phyloP scores from a whole-genome alignment of 2,888 invertebrate genomes.

The Watsonalla cultraria region DNA sequence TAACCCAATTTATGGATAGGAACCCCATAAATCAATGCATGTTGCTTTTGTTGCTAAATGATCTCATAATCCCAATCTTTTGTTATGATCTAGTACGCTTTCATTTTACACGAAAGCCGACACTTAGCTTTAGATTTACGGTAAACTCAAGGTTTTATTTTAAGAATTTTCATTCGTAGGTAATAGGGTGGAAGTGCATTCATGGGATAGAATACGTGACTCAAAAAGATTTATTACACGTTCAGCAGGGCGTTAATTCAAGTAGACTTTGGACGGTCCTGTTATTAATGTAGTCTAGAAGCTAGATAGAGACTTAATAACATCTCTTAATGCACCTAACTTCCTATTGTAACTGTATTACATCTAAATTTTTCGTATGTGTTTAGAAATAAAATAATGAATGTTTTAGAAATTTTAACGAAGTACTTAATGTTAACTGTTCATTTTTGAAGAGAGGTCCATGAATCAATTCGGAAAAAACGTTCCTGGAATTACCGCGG shows the following conservation, averaged over 20 bases:
- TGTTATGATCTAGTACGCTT: not conserved
- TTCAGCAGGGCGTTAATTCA: slow-evolving; percentile 45
- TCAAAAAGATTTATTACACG: slow-evolving; percentile 50
- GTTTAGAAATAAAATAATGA: no score
- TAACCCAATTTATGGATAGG: not conserved
- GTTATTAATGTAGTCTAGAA: slow-evolving; percentile 42
- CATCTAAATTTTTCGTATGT: no score
- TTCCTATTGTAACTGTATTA: not conserved
- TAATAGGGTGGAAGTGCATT: slow-evolving; percentile 49
- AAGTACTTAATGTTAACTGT: no score
- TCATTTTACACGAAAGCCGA: not conserved
- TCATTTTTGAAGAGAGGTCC: no score
- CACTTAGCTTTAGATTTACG: not conserved
- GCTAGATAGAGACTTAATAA: slow-evolving; percentile 14
- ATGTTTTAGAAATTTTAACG: no score
- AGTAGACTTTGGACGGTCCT: slow-evolving; percentile 36
- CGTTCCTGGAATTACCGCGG: no score
- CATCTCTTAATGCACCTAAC: not conserved
- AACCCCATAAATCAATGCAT: slow-evolving; percentile 1
- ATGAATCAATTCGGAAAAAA: no score
- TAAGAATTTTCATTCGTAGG: slow-evolving; percentile 23
- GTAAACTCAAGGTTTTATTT: slow-evolving; percentile 1
- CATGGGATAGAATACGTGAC: slow-evolving; percentile 53
- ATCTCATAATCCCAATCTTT: not conserved
- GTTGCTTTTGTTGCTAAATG: not conserved